A percentile compares a stretch with the other conserved stretches of the same genome.
Evolutionary conservation across 2,888 invertebrate genomes (phyloP).

Genomic region (Helleia helle): DNA sequence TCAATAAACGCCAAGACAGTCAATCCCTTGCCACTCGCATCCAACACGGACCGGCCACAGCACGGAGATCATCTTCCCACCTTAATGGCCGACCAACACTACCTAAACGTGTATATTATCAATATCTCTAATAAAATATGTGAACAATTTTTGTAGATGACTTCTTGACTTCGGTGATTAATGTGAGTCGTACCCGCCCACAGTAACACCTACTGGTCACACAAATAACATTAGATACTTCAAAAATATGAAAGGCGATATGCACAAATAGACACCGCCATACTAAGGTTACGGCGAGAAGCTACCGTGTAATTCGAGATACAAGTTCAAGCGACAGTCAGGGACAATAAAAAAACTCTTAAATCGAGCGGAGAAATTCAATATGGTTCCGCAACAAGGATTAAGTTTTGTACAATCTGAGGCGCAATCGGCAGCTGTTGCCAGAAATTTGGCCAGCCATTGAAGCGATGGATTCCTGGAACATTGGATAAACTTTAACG

Average conservation of each 20-base stretch:
- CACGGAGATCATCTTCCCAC: no score
- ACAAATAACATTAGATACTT: conserved; percentile 26
- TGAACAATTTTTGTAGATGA: neutral
- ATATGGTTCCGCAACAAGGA: conserved; percentile 59
- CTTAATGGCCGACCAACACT: no score
- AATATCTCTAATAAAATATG: no score
- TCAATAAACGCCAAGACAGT: no score
- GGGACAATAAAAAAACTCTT: conserved; percentile 53
- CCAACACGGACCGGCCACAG: no score
- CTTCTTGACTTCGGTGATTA: conserved; percentile 21
- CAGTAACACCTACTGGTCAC: conserved; percentile 32
- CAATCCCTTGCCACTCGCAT: no score
- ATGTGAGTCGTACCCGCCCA: conserved; percentile 50
- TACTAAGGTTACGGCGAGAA: conserved; percentile 50
- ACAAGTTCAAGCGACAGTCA: conserved; percentile 61
- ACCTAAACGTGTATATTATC: no score
- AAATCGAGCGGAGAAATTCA: conserved; percentile 66
- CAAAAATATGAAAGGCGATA: conserved; percentile 27
- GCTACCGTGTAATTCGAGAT: conserved; percentile 68
- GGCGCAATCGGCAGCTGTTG: conserved; percentile 60
- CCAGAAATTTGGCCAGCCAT: conserved; percentile 49
- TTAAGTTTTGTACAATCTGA: conserved; percentile 69
- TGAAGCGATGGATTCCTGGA: conserved; percentile 43
- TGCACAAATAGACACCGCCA: conserved; percentile 2
- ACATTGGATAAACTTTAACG: conserved; percentile 36